Base-by-base conservation (phyloP, 1,140 invertebrate genomes). In the Vanessa atalanta region DNA sequence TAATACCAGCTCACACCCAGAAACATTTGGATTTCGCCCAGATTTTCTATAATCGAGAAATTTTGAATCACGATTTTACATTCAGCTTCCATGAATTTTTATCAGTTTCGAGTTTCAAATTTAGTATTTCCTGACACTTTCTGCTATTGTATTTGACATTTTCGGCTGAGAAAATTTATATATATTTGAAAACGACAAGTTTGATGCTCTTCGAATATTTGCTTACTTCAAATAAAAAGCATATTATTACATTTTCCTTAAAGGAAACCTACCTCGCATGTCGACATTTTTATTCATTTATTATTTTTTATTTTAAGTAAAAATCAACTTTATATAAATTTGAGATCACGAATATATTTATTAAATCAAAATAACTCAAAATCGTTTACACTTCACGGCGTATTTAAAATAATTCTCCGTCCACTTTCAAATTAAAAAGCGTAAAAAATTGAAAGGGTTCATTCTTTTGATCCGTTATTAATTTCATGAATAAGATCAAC, bases 31-130 rank as follows among this genome's bases (percentile, higher is more conserved):
- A 53, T 53, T 53, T 53, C 51, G 51, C 51, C 51, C 51, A 53
- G 51, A 53, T 53, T 16, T 53, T 53, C 51, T 53, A 53, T 53
- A 53, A 53, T 53, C 51, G 51, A 53, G n/a, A 16, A 53, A 53
- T 53, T 53, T 53, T 6, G 51, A 53, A 16, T 16, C 51, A 53
- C 14, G n/a, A 16, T 53, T 53, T 53, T 16, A 53, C 20, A 53
- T 53, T 53, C 51, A 2, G n/a, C n/a, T 53, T 16, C 6, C 14
- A 53, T 53, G 51, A 53, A 53, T 53, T 53, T 53, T 53, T 53
- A 53, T 53, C 51, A 16, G 51, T 53, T 53, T 16, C 51, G 51
- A 53, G 15, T 53, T 53, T 53, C 14, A 53, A 53, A 53, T 53
- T 53, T 53, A 53, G n/a, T n/a, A 53, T 53, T 53, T 53, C n/a